These are phyloP conservation scores for Drosophila nr. fundita DNA, from an alignment of 2,888 invertebrate species.

Conservation along the genomic window DNA sequence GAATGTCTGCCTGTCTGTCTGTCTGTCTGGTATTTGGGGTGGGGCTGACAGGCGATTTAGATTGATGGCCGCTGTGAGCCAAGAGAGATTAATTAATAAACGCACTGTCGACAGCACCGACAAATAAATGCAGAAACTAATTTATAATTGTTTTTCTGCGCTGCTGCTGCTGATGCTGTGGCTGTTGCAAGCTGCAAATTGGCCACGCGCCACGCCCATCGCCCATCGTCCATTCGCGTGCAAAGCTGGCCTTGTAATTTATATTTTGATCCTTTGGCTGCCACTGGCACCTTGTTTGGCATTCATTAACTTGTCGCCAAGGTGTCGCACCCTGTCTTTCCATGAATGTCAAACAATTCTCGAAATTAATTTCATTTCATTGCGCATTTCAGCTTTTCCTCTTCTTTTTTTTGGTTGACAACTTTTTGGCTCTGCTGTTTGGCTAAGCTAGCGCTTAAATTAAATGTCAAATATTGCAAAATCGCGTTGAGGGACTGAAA, in stretches of 20 bases:
- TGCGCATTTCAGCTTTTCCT: conserved; percentile 19
- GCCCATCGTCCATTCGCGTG: not conserved
- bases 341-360: conserved; percentile 61
- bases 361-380: conserved; percentile 69
- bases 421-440: conserved; percentile 9
- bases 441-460: conserved; percentile 53
- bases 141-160: conserved; percentile 55
- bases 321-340: conserved; percentile 44
- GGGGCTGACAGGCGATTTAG: conserved; percentile 74
- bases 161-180: conserved; percentile 15
- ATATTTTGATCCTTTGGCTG: conserved; percentile 23
- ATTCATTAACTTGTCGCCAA: conserved; percentile 60
- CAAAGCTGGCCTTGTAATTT: conserved; percentile 35
- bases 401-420: not conserved
- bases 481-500: conserved; percentile 46
- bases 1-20: conserved; percentile 22
- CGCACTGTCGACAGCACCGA: conserved; percentile 35
- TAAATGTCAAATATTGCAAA: conserved; percentile 62
- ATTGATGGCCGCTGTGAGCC: conserved; percentile 62
- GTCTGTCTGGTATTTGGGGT: conserved; percentile 22
- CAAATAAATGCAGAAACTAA: conserved; percentile 51
- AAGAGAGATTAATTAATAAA: conserved; percentile 61
- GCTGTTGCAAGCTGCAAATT: conserved; percentile 42
- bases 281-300: conserved; percentile 30
- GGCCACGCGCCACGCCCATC: conserved; percentile 28